Conservation (phyloP, 2,888 invertebrate genomes). For the Eueremaeus valkanovi region DNA sequence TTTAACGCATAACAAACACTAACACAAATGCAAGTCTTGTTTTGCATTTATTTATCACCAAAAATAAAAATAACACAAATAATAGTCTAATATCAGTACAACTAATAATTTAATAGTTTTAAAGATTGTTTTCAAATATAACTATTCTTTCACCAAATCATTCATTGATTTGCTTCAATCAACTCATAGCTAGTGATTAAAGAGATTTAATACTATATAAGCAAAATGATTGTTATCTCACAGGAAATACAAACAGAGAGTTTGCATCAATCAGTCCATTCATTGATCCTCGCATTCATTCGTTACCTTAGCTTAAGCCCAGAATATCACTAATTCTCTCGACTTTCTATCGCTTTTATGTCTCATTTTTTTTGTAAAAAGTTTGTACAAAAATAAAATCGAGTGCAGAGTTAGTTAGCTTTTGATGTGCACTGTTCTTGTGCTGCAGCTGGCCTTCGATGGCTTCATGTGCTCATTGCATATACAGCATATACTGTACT, state of each 20-base stretch:
- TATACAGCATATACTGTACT: neutral
- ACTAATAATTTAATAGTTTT: neutral
- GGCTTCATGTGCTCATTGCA: no score
- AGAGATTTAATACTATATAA: neutral
- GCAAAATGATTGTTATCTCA: constrained; percentile 19
- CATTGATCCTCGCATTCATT: neutral
- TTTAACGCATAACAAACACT: neutral
- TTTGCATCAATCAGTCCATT: neutral
- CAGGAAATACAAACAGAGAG: neutral
- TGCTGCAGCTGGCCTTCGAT: constrained; percentile 25
- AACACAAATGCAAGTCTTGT: neutral
- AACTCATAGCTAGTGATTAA: neutral
- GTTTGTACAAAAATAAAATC: neutral
- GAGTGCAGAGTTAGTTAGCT: neutral
- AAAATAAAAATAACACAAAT: neutral
- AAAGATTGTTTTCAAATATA: no score
- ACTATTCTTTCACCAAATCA: no score
- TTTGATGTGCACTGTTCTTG: neutral
- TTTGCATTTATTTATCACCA: neutral
- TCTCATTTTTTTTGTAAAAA: neutral
- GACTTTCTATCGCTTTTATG: no score
- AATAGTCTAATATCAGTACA: neutral
- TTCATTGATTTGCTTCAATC: neutral
- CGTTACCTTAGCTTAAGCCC: no score
- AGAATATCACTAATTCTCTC: no score